Base-by-base conservation (phyloP, 2,888 invertebrate genomes). In the Drosophila pseudotalamancana region DNA sequence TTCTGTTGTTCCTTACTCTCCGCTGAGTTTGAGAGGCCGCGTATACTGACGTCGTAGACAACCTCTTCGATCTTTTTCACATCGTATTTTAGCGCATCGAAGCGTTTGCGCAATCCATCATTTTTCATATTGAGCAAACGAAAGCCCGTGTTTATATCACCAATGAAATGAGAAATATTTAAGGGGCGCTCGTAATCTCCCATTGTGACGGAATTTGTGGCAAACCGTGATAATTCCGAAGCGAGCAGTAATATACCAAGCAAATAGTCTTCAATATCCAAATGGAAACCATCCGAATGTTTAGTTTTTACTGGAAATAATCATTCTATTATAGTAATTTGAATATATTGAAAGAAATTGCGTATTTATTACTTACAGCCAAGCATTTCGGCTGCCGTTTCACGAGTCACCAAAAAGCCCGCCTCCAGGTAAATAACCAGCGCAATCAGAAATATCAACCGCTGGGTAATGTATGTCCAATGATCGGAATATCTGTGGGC, bases 51-150 rank as follows among this genome's bases (percentile, higher is more conserved):
- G 88, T 97, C 97, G 84, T 97, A 97, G 0, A 90, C 97, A 0
- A 97, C 96, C 90, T 97, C 97, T 89, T 98, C 98, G 12, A 98
- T 96, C 91, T 98, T 98, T 91, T 98, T 98, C 18, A 98, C 95
- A 88, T 98, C 97, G 88, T 98, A 98, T 74, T 98, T 96, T 2
- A 98, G 92, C 0, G 94, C 95, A 92, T 98, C 98, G 83, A 96
- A 98, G 11, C 96, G 93, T 89, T 97, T 97, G 49, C 98, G 93
- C 3, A 98, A 92, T 5, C 94, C 94, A 89, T 98, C 98, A 91
- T 98, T 98, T 91, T 98, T 98, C 46, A 98, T 92, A 89, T 97
- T 98, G 11, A 98, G 90, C 56, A 98, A 92, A 88, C 97, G 94
- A 90, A 98, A 98, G 0, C 97, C 98, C 3, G 97, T 95, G 89